Evolutionary conservation across 2,113 vertebrate species (phyloP).

Genomic region (Dasypus novemcinctus): DNA sequence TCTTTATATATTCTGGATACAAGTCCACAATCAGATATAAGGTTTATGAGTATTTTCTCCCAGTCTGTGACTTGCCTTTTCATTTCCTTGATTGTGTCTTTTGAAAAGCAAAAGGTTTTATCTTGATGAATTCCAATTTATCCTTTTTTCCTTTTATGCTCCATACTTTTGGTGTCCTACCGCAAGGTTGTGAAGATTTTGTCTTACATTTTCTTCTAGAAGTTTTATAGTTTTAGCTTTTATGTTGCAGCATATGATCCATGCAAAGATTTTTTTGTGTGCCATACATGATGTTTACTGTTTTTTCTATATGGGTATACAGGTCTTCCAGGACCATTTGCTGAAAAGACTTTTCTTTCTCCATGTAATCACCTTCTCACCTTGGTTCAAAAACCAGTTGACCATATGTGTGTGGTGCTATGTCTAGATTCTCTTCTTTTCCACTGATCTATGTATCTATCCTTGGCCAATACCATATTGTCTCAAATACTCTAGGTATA

Average conservation of each 20-base stretch:
- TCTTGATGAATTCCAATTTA: background rate
- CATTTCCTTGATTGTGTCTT: too few species aligned
- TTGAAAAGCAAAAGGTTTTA: background rate
- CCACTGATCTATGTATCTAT: too few species aligned
- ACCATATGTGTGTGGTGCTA: too few species aligned
- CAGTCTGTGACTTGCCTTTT: too few species aligned
- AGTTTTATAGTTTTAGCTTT: too few species aligned
- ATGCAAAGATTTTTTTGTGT: background rate
- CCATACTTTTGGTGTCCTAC: background rate
- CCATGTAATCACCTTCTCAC: background rate
- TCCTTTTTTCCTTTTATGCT: background rate
- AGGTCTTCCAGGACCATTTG: background rate
- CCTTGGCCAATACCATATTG: too few species aligned
- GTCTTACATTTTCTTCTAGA: background rate
- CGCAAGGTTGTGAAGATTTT: background rate
- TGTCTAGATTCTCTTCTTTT: too few species aligned
- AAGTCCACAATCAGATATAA: background rate
- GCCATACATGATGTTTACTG: background rate
- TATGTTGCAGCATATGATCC: background rate
- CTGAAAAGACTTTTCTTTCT: background rate
- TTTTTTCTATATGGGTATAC: background rate
- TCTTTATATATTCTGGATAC: too few species aligned
- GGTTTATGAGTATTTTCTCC: background rate
- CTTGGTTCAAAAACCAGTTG: background rate
- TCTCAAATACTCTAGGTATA: background rate